These are phyloP conservation scores for Cossypha heuglini DNA, from an alignment of 2,797 vertebrate species.

Conservation along the genomic window DNA sequence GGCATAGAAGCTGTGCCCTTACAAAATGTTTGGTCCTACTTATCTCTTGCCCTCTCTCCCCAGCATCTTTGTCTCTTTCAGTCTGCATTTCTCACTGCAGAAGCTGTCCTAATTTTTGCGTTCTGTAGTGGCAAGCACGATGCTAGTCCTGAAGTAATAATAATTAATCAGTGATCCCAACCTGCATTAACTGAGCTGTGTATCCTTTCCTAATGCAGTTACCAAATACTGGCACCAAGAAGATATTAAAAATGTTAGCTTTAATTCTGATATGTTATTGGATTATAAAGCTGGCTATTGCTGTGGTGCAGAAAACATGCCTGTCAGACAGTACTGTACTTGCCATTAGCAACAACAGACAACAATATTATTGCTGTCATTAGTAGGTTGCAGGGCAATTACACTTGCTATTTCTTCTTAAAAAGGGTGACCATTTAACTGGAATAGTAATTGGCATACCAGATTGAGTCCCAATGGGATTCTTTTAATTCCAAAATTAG, in stretches of 20 bases:
- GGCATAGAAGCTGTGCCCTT: not conserved
- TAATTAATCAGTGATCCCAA: not conserved
- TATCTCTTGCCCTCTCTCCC: not conserved
- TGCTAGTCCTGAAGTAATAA: not conserved
- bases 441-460: not conserved
- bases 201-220: not conserved
- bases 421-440: not conserved
- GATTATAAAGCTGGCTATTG: not conserved
- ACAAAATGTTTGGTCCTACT: not conserved
- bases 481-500: not conserved
- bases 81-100: not conserved
- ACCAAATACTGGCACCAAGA: not conserved
- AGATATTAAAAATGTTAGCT: not conserved
- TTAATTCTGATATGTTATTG: not conserved
- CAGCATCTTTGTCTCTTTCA: not conserved
- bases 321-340: not conserved
- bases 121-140: not conserved
- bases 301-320: not conserved
- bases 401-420: not conserved
- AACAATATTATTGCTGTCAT: not conserved
- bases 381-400: not conserved
- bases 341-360: not conserved
- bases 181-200: not conserved
- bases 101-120: not conserved
- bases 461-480: not conserved